Evolutionary conservation across 2,888 invertebrate species (phyloP).

Genomic region (Drosophila paranaensis): DNA sequence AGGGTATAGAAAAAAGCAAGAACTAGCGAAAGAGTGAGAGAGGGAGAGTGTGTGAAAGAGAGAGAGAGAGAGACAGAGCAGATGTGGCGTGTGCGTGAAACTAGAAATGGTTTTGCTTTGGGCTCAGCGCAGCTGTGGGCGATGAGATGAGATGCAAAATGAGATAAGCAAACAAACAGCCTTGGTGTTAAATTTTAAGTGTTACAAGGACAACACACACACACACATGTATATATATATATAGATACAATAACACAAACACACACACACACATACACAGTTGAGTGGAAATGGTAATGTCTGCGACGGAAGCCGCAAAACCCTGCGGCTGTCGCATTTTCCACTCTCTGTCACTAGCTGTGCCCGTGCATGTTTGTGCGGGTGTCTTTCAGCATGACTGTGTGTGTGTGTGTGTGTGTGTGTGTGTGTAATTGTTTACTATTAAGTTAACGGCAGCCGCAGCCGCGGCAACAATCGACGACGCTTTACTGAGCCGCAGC

Average conservation of each 20-base stretch:
- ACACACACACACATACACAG: not conserved
- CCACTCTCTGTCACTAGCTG: constrained; percentile 27
- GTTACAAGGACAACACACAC: constrained; percentile 72
- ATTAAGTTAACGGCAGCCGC: constrained; percentile 76
- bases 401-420: constrained; percentile 11
- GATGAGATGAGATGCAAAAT: constrained; percentile 62
- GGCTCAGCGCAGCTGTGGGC: constrained; percentile 12
- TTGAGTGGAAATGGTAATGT: constrained; percentile 36
- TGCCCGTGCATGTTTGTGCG: constrained; percentile 1
- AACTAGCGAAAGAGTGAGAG: constrained; percentile 1
- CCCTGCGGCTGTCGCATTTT: constrained; percentile 62
- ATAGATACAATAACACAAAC: not conserved
- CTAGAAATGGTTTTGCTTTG: constrained; percentile 20
- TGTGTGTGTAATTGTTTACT: constrained; percentile 70
- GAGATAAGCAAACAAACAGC: constrained; percentile 74
- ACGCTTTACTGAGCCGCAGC: constrained; percentile 51
- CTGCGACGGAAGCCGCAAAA: constrained; percentile 51
- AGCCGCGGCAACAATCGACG: constrained; percentile 66
- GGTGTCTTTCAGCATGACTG: constrained; percentile 17
- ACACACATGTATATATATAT: not conserved
- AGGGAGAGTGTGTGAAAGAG: not conserved
- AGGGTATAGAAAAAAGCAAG: constrained; percentile 23
- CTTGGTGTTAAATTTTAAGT: constrained; percentile 79
- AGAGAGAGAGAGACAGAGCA: not conserved
- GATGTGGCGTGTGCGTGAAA: not conserved